Evolutionary conservation across 1,140 invertebrate species (phyloP).

Genomic region (Episyrphus balteatus): DNA sequence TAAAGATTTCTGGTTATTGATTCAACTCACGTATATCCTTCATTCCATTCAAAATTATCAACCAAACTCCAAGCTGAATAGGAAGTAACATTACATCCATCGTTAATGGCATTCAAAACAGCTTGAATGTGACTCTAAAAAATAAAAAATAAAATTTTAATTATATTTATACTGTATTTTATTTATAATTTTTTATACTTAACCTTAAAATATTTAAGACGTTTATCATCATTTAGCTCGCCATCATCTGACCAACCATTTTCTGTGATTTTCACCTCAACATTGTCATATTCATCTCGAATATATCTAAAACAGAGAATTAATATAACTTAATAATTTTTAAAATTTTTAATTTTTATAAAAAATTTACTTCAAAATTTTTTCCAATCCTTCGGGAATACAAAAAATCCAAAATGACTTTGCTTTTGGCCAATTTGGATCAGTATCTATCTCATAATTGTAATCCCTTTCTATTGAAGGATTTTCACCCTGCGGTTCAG

Average conservation of each 20-base stretch:
- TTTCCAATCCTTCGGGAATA: conserved; percentile 36
- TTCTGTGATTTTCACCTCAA: conserved; percentile 51
- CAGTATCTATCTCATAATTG: conserved; percentile 23
- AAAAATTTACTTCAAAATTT: conserved; percentile 42
- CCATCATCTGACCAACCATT: conserved; percentile 50
- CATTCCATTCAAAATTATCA: conserved; percentile 71
- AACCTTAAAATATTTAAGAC: conserved; percentile 34
- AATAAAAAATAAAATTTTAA: too few relatives aligned
- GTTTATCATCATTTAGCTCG: conserved; percentile 41
- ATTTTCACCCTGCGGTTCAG: conserved; percentile 2
- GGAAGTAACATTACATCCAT: conserved; percentile 50
- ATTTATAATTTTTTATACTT: too few relatives aligned
- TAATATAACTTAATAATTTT: too few relatives aligned
- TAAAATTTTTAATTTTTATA: not conserved
- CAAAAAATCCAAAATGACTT: conserved; percentile 21
- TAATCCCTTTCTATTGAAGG: conserved; percentile 35
- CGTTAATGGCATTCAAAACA: conserved; percentile 51
- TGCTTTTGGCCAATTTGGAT: conserved; percentile 36
- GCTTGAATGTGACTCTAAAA: conserved; percentile 48
- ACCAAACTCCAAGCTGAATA: conserved; percentile 66
- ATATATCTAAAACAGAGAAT: too few relatives aligned
- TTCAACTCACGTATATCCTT: conserved; percentile 46
- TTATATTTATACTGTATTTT: conserved; percentile 31
- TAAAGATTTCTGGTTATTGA: too few relatives aligned
- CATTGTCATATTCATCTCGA: conserved; percentile 23